Conservation (phyloP, 2,113 vertebrate genomes). For the Pelobates fuscus region DNA sequence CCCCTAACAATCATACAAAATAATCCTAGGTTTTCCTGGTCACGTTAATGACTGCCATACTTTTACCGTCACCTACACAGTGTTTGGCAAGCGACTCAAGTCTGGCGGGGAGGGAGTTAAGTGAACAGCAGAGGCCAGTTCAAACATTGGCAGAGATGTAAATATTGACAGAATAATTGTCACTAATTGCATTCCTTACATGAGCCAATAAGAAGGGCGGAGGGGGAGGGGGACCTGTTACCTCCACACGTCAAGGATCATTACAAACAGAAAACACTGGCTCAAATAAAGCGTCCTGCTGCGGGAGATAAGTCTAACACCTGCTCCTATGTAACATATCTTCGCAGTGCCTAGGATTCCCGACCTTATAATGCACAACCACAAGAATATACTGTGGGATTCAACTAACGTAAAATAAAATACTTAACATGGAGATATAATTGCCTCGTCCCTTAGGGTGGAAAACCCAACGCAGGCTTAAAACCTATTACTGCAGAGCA, state of each 20-base stretch:
- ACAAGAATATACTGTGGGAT: too few relatives aligned
- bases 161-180: slow-evolving; percentile 51
- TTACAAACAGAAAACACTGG: neutral
- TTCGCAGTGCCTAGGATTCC: neutral
- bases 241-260: slow-evolving; percentile 8
- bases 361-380: too few relatives aligned
- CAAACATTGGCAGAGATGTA: slow-evolving; percentile 42
- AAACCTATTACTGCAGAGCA: too few relatives aligned
- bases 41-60: neutral
- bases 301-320: neutral
- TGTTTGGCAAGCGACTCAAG: neutral
- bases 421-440: too few relatives aligned
- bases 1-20: too few relatives aligned
- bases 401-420: neutral
- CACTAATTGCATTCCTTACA: slow-evolving; percentile 48
- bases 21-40: too few relatives aligned
- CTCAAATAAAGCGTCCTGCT: neutral
- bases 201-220: slow-evolving; percentile 25
- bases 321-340: neutral
- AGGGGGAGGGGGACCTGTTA: neutral
- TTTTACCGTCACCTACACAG: neutral
- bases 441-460: too few relatives aligned
- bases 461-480: too few relatives aligned
- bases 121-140: slow-evolving; percentile 19
- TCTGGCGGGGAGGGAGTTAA: slow-evolving; percentile 10